Evolutionary conservation across 2,113 vertebrate genomes (phyloP).

Genomic region (Centrocercus urophasianus): DNA sequence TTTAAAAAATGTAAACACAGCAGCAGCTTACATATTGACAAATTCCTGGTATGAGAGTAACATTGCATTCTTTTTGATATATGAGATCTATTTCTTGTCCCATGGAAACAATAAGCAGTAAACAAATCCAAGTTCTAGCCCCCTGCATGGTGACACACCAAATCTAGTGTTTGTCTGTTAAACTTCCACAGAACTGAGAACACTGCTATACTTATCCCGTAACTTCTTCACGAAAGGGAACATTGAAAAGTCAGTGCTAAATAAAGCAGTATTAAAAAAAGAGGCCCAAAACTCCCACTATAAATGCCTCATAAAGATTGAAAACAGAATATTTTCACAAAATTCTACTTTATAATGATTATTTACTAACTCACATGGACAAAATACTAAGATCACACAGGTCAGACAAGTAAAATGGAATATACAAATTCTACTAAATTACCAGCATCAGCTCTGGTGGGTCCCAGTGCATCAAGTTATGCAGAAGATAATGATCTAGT

Average conservation of each 20-base stretch:
- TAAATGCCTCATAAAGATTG: background rate
- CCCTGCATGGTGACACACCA: background rate
- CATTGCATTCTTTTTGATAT: background rate
- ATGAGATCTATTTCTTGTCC: conserved; percentile 3
- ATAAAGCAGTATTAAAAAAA: background rate
- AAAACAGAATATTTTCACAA: background rate
- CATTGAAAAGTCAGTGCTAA: background rate
- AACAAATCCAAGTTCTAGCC: background rate
- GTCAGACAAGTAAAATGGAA: background rate
- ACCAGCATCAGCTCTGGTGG: background rate
- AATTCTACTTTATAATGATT: background rate
- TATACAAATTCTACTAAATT: background rate
- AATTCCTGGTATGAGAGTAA: background rate
- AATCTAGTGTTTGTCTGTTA: background rate
- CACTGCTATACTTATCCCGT: background rate
- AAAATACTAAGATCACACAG: background rate
- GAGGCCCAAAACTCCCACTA: background rate
- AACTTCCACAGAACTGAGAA: background rate
- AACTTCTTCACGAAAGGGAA: background rate
- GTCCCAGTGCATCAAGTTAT: rapidly evolving
- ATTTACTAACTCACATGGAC: background rate
- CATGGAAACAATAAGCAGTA: background rate
- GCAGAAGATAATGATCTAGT: background rate
- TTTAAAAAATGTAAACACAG: background rate
- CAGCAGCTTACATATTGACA: conserved; percentile 9